A percentile compares a stretch with the other conserved stretches of the same genome.
Evolutionary conservation across 2,113 vertebrate genomes (phyloP).

Genomic region (Periophthalmodon schlosseri): DNA sequence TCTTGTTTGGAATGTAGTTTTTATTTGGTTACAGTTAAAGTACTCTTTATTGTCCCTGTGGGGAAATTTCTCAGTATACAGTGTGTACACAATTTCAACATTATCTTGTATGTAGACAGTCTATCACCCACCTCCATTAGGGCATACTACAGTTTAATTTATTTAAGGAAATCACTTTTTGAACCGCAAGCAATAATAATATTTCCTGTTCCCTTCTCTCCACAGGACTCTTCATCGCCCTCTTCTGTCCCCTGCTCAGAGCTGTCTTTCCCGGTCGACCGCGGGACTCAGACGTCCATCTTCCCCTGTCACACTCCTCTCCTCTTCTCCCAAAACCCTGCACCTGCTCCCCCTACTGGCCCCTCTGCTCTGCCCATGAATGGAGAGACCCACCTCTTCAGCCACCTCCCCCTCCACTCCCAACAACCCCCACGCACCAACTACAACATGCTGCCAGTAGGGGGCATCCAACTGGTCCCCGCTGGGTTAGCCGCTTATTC

Average conservation of each 20-base stretch:
- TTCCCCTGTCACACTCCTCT: constrained; percentile 63
- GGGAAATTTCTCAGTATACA: too few species aligned
- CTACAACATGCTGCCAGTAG: constrained; percentile 87
- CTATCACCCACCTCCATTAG: too few species aligned
- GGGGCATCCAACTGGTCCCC: constrained; percentile 92
- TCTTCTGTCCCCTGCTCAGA: constrained; percentile 32
- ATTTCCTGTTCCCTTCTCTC: neutral
- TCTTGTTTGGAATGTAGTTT: too few species aligned
- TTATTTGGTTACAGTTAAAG: too few species aligned
- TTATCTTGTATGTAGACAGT: too few species aligned
- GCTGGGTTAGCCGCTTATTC: constrained; percentile 89
- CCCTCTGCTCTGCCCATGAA: constrained; percentile 2
- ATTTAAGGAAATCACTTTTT: too few species aligned
- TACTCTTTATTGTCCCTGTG: too few species aligned
- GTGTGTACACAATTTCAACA: too few species aligned
- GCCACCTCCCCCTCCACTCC: constrained; percentile 94
- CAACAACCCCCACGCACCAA: constrained; percentile 86
- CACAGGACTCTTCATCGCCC: constrained; percentile 43
- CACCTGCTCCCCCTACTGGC: neutral
- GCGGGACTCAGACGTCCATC: constrained; percentile 68
- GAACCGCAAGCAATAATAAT: neutral
- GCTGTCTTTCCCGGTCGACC: constrained; percentile 56
- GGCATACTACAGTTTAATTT: too few species aligned
- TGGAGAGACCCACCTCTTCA: constrained; percentile 84
- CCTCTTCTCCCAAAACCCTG: constrained; percentile 49